phyloP scores from a whole-genome alignment of 2,797 vertebrate species.

The Knipowitschia caucasica region DNA sequence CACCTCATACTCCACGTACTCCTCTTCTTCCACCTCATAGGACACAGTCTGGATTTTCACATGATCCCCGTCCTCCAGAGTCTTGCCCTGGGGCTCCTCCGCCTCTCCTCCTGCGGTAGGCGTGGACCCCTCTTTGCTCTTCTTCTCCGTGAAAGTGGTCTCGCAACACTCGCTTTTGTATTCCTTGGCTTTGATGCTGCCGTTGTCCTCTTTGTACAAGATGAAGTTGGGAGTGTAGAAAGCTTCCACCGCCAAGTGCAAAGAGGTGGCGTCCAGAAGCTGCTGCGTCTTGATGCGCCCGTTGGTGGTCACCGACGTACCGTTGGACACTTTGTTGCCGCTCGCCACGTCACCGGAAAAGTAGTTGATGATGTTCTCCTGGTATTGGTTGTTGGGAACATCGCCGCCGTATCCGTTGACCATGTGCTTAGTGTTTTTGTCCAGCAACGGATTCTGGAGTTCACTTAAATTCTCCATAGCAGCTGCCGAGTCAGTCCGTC shows the following conservation, averaged over 20 bases:
- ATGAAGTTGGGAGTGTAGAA: constrained; percentile 92
- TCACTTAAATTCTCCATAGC: constrained; percentile 92
- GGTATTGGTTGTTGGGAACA: constrained; percentile 83
- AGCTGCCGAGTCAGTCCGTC: constrained; percentile 18
- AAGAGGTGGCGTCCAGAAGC: constrained; percentile 90
- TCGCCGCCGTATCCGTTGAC: constrained; percentile 83
- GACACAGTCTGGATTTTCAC: constrained; percentile 92
- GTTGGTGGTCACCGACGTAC: constrained; percentile 76
- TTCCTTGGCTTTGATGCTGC: constrained; percentile 83
- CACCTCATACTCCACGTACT: constrained; percentile 90
- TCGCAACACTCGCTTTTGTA: constrained; percentile 89
- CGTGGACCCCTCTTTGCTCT: constrained; percentile 66
- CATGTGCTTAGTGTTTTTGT: constrained; percentile 85
- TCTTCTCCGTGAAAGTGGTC: constrained; percentile 91
- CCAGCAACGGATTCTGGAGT: constrained; percentile 89
- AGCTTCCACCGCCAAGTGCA: constrained; percentile 91
- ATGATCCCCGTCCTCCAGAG: constrained; percentile 79
- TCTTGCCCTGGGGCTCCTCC: constrained; percentile 72
- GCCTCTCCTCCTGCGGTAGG: constrained; percentile 47
- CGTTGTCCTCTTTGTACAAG: constrained; percentile 86
- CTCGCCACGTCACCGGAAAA: constrained; percentile 71
- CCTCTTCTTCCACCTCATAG: constrained; percentile 92
- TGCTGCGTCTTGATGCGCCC: constrained; percentile 85
- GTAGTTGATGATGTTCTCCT: constrained; percentile 93
- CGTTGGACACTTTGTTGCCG: constrained; percentile 64